A percentile compares a stretch with the other conserved stretches of the same genome.
phyloP scores from a whole-genome alignment of 2,888 invertebrate genomes.

The Lypha dubia region DNA sequence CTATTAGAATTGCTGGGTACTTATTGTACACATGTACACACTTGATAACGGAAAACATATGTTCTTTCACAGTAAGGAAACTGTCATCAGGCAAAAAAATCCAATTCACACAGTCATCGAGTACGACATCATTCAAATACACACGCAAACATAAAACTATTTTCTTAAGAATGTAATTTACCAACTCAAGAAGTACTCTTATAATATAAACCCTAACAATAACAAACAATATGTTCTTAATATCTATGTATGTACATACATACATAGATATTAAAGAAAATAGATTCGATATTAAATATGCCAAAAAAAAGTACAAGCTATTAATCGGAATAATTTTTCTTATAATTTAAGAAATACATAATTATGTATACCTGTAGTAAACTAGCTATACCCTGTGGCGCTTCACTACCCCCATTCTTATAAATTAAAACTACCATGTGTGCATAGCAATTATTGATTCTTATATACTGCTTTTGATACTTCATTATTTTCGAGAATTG shows the following conservation, averaged over 20 bases:
- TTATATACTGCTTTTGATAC: too few relatives aligned
- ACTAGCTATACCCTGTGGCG: too few relatives aligned
- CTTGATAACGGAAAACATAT: conserved; percentile 53
- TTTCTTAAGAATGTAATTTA: neutral
- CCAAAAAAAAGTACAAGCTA: too few relatives aligned
- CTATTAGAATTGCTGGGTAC: neutral
- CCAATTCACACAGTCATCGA: conserved; percentile 27
- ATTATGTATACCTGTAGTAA: too few relatives aligned
- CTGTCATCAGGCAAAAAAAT: conserved; percentile 25
- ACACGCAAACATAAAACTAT: neutral
- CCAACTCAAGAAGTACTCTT: neutral
- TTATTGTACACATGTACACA: conserved; percentile 7
- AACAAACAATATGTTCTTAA: neutral
- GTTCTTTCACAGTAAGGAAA: conserved; percentile 24
- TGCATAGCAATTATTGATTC: too few relatives aligned
- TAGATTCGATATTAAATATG: neutral
- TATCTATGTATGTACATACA: too few relatives aligned
- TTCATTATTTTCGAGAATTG: too few relatives aligned
- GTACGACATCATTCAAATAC: neutral
- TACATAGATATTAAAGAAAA: neutral
- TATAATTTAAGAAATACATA: too few relatives aligned
- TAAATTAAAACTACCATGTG: too few relatives aligned
- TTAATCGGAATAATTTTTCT: too few relatives aligned
- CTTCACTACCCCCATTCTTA: too few relatives aligned
- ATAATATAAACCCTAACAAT: neutral